These are phyloP conservation scores for Ibycter americanus DNA, from an alignment of 2,797 vertebrate genomes.

Conservation along the genomic window DNA sequence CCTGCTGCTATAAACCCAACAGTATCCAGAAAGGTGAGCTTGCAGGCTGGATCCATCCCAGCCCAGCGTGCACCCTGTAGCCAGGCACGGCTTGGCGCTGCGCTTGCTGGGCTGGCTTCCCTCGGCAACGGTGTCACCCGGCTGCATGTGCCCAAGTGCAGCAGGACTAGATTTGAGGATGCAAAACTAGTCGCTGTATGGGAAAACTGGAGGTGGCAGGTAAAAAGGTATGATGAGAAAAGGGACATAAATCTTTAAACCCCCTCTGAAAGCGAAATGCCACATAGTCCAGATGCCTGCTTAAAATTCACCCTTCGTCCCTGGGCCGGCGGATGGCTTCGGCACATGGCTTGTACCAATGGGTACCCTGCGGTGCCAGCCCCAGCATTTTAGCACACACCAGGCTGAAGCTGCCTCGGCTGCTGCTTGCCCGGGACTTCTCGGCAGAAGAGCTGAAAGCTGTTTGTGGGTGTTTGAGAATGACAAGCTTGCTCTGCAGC, in stretches of 20 bases:
- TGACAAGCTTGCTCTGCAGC: background rate
- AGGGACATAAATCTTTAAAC: background rate
- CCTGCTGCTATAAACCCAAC: background rate
- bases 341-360: background rate
- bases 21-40: background rate
- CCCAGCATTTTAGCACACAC: accelerated
- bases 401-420: accelerated
- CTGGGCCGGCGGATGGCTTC: background rate
- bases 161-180: background rate
- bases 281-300: background rate
- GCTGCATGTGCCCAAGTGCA: accelerated
- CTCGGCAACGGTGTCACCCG: background rate
- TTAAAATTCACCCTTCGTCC: background rate
- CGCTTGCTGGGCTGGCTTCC: background rate
- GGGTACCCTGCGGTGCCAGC: accelerated
- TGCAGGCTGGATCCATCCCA: background rate
- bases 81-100: accelerated
- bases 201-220: background rate
- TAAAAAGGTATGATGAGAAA: background rate
- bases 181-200: background rate
- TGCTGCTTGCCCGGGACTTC: background rate
- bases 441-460: background rate
- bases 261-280: accelerated
- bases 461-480: background rate
- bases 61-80: background rate